Evolutionary conservation across 53 echinoderm and acorn worm species (phyloP).

Genomic region (Hippasteria phrygiana): DNA sequence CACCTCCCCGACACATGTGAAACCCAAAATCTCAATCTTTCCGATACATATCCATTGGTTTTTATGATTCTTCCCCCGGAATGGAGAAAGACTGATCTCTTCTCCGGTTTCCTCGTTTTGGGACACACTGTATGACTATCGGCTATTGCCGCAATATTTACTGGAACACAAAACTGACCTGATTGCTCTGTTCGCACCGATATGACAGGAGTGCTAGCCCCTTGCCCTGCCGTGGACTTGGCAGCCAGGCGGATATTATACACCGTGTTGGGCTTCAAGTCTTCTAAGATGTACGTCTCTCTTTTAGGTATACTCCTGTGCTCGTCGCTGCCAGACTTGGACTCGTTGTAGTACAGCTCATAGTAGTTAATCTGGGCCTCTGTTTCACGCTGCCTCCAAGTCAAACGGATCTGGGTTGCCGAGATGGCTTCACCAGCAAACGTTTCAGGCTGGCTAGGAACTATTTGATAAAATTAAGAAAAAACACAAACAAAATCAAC

Average conservation of each 20-base stretch:
- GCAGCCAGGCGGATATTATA: conserved; percentile 94
- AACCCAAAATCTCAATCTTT: no score
- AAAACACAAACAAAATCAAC: not conserved
- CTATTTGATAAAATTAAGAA: conserved; percentile 42
- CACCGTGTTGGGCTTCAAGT: conserved; percentile 89
- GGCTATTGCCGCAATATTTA: no score
- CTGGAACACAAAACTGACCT: conserved; percentile 60
- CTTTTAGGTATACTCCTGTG: conserved; percentile 80
- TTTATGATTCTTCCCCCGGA: no score
- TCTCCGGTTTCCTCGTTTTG: no score
- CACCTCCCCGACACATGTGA: no score
- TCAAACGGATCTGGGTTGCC: conserved; percentile 81
- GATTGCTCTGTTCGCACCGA: conserved; percentile 89
- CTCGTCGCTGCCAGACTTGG: conserved; percentile 70
- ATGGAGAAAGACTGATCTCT: no score
- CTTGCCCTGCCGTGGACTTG: conserved; percentile 81
- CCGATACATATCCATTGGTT: no score
- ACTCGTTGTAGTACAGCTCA: conserved; percentile 96
- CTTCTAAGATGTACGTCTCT: conserved; percentile 70
- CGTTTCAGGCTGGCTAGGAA: conserved; percentile 93
- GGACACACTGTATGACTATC: no score
- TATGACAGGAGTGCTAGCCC: conserved; percentile 86
- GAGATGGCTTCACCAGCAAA: conserved; percentile 89
- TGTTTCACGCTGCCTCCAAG: conserved; percentile 83
- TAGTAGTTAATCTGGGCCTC: conserved; percentile 78